These are phyloP conservation scores for Prochilodus magdalenae DNA, from an alignment of 2,113 vertebrate genomes.

Conservation along the genomic window DNA sequence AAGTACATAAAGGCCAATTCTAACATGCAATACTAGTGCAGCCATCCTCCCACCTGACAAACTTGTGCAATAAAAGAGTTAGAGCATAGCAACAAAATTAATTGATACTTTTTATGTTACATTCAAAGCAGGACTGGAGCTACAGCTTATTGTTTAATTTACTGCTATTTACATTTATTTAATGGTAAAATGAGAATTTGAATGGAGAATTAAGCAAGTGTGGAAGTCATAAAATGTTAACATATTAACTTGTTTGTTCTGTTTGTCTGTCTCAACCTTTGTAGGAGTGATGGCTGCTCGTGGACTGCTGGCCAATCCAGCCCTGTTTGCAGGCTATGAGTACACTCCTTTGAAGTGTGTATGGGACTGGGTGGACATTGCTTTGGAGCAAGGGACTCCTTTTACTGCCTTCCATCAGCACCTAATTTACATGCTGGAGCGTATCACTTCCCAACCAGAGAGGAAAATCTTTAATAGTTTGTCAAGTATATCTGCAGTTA, in stretches of 20 bases:
- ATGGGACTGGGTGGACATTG: slow-evolving; percentile 94
- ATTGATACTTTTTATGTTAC: too few species aligned
- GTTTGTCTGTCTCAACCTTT: background rate
- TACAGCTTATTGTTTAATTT: too few species aligned
- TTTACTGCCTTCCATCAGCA: slow-evolving; percentile 97
- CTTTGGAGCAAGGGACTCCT: slow-evolving; percentile 90
- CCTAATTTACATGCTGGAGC: slow-evolving; percentile 98
- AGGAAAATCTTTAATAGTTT: slow-evolving; percentile 92
- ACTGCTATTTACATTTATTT: too few species aligned
- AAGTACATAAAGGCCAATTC: too few species aligned
- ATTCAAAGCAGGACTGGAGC: too few species aligned
- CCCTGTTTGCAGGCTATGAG: slow-evolving; percentile 93
- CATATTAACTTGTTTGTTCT: background rate
- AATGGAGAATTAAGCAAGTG: too few species aligned
- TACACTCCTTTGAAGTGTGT: slow-evolving; percentile 92
- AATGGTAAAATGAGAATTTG: too few species aligned
- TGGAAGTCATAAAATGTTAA: too few species aligned
- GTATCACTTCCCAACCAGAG: slow-evolving; percentile 92
- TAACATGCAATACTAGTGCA: too few species aligned
- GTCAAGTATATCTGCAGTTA: slow-evolving; percentile 91
- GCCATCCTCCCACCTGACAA: too few species aligned
- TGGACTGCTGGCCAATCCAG: slow-evolving; percentile 92
- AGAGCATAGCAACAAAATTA: too few species aligned
- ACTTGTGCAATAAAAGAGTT: too few species aligned
- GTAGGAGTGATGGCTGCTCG: slow-evolving; percentile 94